Evolutionary conservation across 2,888 invertebrate genomes (phyloP), one percentile per base, ranked within the genome.

Genomic region (Trichogramma evanescens): DNA sequence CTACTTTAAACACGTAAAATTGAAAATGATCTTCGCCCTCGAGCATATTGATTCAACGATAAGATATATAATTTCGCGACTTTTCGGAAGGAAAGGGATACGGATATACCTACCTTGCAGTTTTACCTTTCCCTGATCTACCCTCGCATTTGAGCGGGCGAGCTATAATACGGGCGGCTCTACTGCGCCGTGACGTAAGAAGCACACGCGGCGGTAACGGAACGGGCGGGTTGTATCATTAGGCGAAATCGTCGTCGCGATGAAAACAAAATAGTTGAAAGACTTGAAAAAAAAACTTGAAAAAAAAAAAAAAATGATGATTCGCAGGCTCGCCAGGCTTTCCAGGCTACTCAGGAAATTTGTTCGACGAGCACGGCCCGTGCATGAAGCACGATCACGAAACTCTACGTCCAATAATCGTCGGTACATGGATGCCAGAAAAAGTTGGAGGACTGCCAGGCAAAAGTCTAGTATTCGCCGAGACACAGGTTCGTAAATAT

Each of bases 311-410:
- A 48, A 48, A 13, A 13, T 13, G 48, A 10, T 13, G 26, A 48
- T 13, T 48, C 48, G 48, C 39, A 63, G 68, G 70, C 70, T 70
- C 69, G 70, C 70, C 81, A 71, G 82, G 81, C 74, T 83, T 82
- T 73, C 82, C 82, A 65, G 83, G 82, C 66, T 81, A 83, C 65
- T 82, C 82, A 39, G 78, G 80, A 69, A 80, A 81, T 65, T 76
- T 82, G 67, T 82, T 81, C 73, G 80, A 78, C 67, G 76, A 79
- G 62, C 79, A 78, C 65, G 82, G 82, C 38, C 86, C 89, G 40
- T 95, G 95, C 76, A 82, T 88, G 65, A 91, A 91, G 57, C 94
- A 95, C 75, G 91, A 93, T 78, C 91, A 93, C 73, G 92, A 93
- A 72, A 80, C 87, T 50, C 82, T 95, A 56, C 86, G 88, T 61